These are phyloP conservation scores for Fopius arisanus DNA, from an alignment of 1,140 invertebrate genomes.

Conservation along the genomic window DNA sequence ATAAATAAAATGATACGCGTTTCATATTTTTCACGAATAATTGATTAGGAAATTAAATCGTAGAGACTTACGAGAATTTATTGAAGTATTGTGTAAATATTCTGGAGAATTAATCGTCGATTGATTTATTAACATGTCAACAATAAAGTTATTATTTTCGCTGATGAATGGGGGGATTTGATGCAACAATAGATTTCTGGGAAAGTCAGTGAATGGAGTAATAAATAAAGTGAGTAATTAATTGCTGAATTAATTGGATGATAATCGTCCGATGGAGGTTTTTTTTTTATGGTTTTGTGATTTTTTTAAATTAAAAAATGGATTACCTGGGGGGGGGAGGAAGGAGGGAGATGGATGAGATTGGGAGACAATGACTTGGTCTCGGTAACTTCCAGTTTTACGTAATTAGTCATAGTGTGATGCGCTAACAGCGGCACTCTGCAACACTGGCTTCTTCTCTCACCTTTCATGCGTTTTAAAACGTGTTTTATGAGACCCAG, in stretches of 20 bases:
- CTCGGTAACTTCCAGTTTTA: slow-evolving; percentile 44
- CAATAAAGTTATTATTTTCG: too few relatives aligned
- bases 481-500: slow-evolving; percentile 45
- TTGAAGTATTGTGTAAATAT: too few relatives aligned
- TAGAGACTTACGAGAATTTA: too few relatives aligned
- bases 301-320: not conserved
- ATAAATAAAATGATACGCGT: too few relatives aligned
- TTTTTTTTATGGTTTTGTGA: not conserved
- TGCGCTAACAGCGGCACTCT: slow-evolving; percentile 65
- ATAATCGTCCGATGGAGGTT: not conserved
- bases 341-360: slow-evolving; percentile 12
- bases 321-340: slow-evolving; percentile 29
- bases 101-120: too few relatives aligned
- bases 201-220: not conserved
- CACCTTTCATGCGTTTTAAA: slow-evolving; percentile 22
- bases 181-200: not conserved
- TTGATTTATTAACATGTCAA: too few relatives aligned
- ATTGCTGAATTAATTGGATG: too few relatives aligned
- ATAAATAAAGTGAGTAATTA: not conserved
- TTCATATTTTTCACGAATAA: too few relatives aligned
- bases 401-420: slow-evolving; percentile 63
- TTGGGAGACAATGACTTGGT: slow-evolving; percentile 14
- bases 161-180: not conserved
- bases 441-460: slow-evolving; percentile 53
- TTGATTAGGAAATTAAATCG: too few relatives aligned